Evolutionary conservation across 1,140 invertebrate genomes (phyloP), one percentile per base, ranked within the genome.

Genomic region (Melanaphis sacchari): DNA sequence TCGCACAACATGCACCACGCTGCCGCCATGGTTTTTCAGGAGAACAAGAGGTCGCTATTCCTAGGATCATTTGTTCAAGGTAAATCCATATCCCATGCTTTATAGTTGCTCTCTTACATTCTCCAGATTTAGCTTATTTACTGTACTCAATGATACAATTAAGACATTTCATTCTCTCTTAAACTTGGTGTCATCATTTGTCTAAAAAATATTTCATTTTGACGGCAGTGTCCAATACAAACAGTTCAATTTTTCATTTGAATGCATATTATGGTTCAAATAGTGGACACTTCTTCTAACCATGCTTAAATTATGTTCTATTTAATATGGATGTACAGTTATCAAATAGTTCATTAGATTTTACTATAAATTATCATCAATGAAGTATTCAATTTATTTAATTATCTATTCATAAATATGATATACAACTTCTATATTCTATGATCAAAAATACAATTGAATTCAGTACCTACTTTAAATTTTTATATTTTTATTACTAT

Each of bases 61-160:
- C 15, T 93, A 38, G 91, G 91, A 85, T 93, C 91, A 2, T 93
- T 93, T 21, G 91, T 93, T 15, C 91, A 93, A 93, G 91, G 91
- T 93, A 93, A 93, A 81, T 76, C 18, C 0, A 15, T n/a, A 0
- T n/a, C 4, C 15, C 15, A 2, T 76, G 59, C 1, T n/a, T n/a
- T 82, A 7, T 91, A 1, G 4, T 54, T 43, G 31, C 31, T 18
- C 31, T 46, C 36, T 40, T 26, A 84, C 18, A 9, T 40, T 26
- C 22, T 2, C 9, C 38, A 31, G 26, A 24, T 3, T n/a, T n/a
- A 18, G 31, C 0, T n/a, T 5, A 18, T 76, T 76, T 15, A 15
- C 31, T 11, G 31, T 31, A n/a, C n/a, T 2, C 1, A n/a, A 18
- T 18, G 59, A 76, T n/a, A n/a, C 31, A 6, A n/a, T 76, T n/a